A percentile compares a stretch with the other conserved stretches of the same genome.
phyloP scores from a whole-genome alignment of 1,140 invertebrate genomes.

The Cheumatopsyche charites region DNA sequence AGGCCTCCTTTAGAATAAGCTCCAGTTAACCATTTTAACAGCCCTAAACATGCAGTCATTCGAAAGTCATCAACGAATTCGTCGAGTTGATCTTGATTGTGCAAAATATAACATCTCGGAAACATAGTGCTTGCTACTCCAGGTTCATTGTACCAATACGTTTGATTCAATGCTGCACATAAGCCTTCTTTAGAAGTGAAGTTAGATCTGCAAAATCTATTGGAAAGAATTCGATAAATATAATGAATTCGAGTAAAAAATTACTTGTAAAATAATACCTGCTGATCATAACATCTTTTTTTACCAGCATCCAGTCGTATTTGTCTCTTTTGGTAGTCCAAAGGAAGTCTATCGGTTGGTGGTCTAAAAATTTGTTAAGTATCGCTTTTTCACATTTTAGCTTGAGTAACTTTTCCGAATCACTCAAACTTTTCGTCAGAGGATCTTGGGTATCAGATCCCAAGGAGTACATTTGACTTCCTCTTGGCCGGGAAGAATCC shows the following conservation, averaged over 20 bases:
- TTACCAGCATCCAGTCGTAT: constrained; percentile 65
- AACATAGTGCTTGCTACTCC: constrained; percentile 80
- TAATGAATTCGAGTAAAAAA: not conserved
- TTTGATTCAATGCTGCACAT: constrained; percentile 80
- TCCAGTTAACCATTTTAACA: constrained; percentile 77
- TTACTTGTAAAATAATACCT: constrained; percentile 50
- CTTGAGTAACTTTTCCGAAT: constrained; percentile 54
- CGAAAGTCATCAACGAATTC: constrained; percentile 91
- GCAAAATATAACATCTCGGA: constrained; percentile 86
- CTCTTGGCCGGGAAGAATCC: constrained; percentile 59
- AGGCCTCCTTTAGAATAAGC: constrained; percentile 65
- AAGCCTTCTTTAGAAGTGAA: constrained; percentile 93
- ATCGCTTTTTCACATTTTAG: constrained; percentile 67
- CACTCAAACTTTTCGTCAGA: constrained; percentile 51
- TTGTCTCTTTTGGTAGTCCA: constrained; percentile 87
- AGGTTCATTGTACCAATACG: constrained; percentile 88
- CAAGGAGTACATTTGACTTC: constrained; percentile 50
- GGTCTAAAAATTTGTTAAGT: constrained; percentile 69
- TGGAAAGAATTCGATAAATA: not conserved
- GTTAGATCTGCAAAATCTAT: constrained; percentile 76
- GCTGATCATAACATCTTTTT: constrained; percentile 61
- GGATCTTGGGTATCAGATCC: constrained; percentile 30
- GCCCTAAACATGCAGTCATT: constrained; percentile 82
- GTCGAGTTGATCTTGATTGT: constrained; percentile 83
- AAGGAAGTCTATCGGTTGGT: constrained; percentile 80